Evolutionary conservation across 64 coral and sea anemone species (phyloP).

Genomic region (Orbicella faveolata): DNA sequence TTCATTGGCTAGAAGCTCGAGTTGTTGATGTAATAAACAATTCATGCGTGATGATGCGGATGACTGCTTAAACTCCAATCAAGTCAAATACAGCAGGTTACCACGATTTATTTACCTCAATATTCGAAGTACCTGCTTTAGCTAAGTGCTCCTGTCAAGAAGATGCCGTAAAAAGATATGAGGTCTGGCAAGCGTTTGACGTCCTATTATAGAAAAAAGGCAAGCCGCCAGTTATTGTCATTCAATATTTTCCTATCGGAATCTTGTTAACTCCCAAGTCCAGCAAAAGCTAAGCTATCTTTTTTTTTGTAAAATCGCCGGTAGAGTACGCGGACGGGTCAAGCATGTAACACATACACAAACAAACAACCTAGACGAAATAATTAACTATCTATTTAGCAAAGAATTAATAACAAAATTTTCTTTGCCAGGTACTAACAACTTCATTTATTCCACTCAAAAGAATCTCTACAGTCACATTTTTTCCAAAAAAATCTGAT

Average conservation of each 20-base stretch:
- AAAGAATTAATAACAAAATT: no score
- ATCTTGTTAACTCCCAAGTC: not conserved
- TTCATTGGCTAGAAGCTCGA: constrained; percentile 4
- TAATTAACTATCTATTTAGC: no score
- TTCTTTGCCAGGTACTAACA: no score
- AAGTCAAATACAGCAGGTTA: constrained; percentile 19
- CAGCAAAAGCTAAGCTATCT: no score
- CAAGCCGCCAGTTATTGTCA: not conserved
- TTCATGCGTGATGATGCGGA: constrained; percentile 3
- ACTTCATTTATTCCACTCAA: no score
- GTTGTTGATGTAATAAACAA: constrained; percentile 30
- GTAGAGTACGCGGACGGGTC: no score
- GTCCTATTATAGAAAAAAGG: not conserved
- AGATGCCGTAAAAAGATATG: not conserved
- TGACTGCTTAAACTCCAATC: constrained; percentile 6
- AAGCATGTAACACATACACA: not conserved
- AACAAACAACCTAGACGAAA: no score
- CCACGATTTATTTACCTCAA: not conserved
- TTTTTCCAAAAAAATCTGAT: no score
- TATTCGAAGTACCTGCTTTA: not conserved
- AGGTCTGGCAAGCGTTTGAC: not conserved
- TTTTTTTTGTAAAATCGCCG: no score
- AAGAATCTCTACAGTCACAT: no score
- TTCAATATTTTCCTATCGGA: not conserved
- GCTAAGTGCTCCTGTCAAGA: not conserved